phyloP scores from a whole-genome alignment of 2,113 vertebrate species.

The Dissostichus mawsoni region DNA sequence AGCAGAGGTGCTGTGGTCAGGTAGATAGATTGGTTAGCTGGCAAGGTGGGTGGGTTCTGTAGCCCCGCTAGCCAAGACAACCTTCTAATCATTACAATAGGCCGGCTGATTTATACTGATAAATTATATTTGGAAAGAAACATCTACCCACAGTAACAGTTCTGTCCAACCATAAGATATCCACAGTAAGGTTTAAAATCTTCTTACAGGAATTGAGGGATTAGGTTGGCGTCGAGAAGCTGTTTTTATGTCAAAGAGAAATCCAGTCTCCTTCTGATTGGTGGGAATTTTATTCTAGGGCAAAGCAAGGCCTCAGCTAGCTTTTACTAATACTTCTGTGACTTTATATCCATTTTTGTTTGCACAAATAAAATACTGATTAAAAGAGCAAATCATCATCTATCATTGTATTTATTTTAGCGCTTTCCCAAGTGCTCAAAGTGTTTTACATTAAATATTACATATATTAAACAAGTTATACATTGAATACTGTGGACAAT shows the following conservation, averaged over 20 bases:
- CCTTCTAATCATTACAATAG: conserved; percentile 69
- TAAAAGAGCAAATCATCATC: no score
- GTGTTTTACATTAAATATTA: no score
- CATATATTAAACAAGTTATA: no score
- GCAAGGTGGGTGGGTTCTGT: conserved; percentile 69
- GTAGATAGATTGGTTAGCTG: conserved; percentile 74
- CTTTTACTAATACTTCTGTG: no score
- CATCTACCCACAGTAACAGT: conserved; percentile 24
- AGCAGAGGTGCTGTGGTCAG: conserved; percentile 73
- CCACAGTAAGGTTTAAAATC: conserved; percentile 9
- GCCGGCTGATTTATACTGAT: conserved; percentile 64
- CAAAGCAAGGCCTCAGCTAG: background rate
- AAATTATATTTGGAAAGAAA: conserved; percentile 54
- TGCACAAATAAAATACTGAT: no score
- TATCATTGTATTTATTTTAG: no score
- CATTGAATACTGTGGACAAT: no score
- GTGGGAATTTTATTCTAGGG: conserved; percentile 1
- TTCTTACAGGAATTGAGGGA: conserved; percentile 16
- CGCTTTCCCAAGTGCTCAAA: no score
- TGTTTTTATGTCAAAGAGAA: conserved; percentile 15
- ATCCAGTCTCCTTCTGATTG: conserved; percentile 6
- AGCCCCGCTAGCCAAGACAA: conserved; percentile 64
- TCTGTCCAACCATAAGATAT: conserved; percentile 11
- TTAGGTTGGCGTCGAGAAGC: background rate
- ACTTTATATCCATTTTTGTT: no score